Evolutionary conservation across 2,797 vertebrate genomes (phyloP), one percentile per base, ranked within the genome.

Genomic region (Acanthurus tractus): DNA sequence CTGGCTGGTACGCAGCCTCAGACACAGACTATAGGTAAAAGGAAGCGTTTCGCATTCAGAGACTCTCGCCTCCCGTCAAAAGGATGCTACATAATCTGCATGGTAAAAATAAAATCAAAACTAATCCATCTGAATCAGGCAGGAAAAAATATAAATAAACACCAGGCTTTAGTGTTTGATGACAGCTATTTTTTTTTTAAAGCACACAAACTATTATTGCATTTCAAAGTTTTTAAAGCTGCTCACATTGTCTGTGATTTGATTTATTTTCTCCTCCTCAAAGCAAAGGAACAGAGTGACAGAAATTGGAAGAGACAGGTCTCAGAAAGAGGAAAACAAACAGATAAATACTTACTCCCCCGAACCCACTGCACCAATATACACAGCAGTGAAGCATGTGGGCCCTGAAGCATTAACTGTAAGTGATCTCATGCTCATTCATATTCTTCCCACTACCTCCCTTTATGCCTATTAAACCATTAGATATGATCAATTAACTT

Each of bases 401-500:
- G 45, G 38, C 42, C 71, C 52, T 23, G 3, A 70, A 78, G 68
- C 80, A 73, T 29, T n/a, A 62, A 57, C 68, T 71, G 44, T 38
- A 78, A 62, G 79, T 70, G 55, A 36, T 73, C 63, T 75, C 20
- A 61, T 74, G 70, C 53, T 81, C 63, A 79, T 88, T 89, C 44
- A 59, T 79, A 80, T 70, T 80, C 56, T 63, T 74, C 36, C 74
- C 62, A 67, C 56, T 49, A 46, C 63, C 62, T 49, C 53, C 42
- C 67, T 36, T 42, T 57, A 25, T 61, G 72, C 66, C 62, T 63
- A 75, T 78, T 61, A 84, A 78, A 25, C 23, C 55, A 77, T 81
- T 81, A 72, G 52, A 84, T 72, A 63, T 68, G 69, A 86, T 84
- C 78, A 71, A 69, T 84, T 82, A 88, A 81, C 77, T 63, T 22